These are phyloP conservation scores for Cinclus mexicanus DNA, from an alignment of 2,113 vertebrate species.

Conservation along the genomic window DNA sequence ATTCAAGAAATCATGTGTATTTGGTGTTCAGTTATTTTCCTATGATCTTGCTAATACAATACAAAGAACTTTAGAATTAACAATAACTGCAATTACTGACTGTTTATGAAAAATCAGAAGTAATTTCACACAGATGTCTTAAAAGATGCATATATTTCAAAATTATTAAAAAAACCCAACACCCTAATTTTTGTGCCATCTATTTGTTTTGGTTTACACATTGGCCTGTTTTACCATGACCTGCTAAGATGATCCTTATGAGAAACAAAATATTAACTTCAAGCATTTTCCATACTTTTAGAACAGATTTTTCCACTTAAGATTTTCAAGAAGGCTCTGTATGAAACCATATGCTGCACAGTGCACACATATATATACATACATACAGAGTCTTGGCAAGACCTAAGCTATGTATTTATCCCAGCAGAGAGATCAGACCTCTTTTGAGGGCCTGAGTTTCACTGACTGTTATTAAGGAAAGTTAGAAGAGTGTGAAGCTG, in stretches of 20 bases:
- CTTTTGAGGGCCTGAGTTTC: background rate
- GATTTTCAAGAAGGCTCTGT: background rate
- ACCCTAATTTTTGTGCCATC: background rate
- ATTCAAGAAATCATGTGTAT: background rate
- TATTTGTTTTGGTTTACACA: background rate
- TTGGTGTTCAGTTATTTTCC: background rate
- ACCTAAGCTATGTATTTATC: background rate
- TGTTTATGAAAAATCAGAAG: background rate
- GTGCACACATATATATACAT: background rate
- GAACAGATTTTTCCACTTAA: background rate
- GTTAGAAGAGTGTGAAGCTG: background rate
- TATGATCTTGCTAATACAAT: background rate
- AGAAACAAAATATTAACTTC: background rate
- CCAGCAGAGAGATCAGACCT: background rate
- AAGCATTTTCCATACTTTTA: background rate
- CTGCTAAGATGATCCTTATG: background rate
- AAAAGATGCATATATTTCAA: background rate
- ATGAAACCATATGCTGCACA: background rate
- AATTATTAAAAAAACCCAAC: background rate
- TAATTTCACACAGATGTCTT: background rate
- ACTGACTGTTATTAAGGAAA: background rate
- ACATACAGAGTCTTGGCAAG: background rate
- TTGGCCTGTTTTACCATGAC: background rate
- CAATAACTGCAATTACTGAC: background rate
- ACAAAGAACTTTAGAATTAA: background rate